These are phyloP conservation scores for Rhabditophanes sp. DNA, from an alignment of 2,888 invertebrate species.

Conservation along the genomic window DNA sequence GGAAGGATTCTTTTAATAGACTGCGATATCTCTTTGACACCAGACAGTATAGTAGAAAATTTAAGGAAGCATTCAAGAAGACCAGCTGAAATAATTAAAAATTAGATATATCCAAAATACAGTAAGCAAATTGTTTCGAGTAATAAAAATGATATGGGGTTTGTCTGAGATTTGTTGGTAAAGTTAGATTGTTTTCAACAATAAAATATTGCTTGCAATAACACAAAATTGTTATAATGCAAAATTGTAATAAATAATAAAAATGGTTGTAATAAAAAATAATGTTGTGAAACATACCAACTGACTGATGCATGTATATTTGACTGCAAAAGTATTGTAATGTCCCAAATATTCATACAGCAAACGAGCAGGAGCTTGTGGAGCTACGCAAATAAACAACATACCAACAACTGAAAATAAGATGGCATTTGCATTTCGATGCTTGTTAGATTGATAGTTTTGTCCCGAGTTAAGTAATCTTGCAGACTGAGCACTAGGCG, in stretches of 20 bases:
- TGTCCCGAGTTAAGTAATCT: no score
- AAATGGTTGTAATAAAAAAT: background rate
- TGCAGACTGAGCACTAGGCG: background rate
- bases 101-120: background rate
- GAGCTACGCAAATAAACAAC: constrained; percentile 39
- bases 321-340: constrained; percentile 29
- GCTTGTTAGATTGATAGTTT: constrained; percentile 1
- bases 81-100: constrained; percentile 22
- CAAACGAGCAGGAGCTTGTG: constrained; percentile 40
- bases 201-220: no score
- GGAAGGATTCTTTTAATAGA: constrained; percentile 12
- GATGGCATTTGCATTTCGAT: constrained; percentile 38
- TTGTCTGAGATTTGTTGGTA: no score
- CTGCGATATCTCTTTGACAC: constrained; percentile 36
- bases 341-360: constrained; percentile 36
- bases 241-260: constrained; percentile 1
- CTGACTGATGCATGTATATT: constrained; percentile 38
- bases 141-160: no score
- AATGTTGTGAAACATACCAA: constrained; percentile 15
- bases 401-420: constrained; percentile 42
- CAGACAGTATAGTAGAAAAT: constrained; percentile 41
- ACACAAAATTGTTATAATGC: no score
- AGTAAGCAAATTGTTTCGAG: constrained; percentile 5
- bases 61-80: constrained; percentile 41
- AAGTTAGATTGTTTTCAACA: no score